These are phyloP conservation scores for Agapostemon virescens DNA, from an alignment of 2,888 invertebrate genomes.

Conservation along the genomic window DNA sequence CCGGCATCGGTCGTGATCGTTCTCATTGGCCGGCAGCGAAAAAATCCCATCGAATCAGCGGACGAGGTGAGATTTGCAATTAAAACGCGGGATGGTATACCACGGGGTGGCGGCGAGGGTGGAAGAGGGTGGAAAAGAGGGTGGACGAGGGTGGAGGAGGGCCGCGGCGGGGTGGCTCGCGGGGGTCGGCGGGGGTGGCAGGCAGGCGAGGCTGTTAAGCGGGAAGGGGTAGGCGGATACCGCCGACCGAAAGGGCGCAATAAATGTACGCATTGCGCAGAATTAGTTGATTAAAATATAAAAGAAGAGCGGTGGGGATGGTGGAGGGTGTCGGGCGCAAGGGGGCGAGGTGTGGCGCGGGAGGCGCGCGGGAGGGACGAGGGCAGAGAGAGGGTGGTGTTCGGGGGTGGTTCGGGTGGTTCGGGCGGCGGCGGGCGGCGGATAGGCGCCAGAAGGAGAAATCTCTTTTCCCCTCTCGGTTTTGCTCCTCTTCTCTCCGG, in stretches of 20 bases:
- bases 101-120: conserved; percentile 64
- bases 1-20: conserved; percentile 73
- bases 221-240: conserved; percentile 61
- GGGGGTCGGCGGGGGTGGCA: conserved; percentile 53
- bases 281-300: conserved; percentile 81
- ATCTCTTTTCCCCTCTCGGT: conserved; percentile 67
- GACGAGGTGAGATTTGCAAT: conserved; percentile 77
- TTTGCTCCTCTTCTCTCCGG: conserved; percentile 57
- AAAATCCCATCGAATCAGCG: conserved; percentile 79
- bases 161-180: conserved; percentile 27
- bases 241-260: conserved; percentile 74
- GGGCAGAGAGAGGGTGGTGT: conserved; percentile 40
- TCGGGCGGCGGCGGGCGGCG: conserved; percentile 57
- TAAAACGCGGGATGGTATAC: conserved; percentile 76
- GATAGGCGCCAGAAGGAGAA: conserved; percentile 72
- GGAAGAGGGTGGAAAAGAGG: conserved; percentile 53
- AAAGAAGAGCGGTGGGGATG: conserved; percentile 76
- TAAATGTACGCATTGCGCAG: conserved; percentile 80
- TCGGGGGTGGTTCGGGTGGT: conserved; percentile 35
- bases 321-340: conserved; percentile 53
- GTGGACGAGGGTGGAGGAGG: conserved; percentile 46
- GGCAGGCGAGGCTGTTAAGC: conserved; percentile 48
- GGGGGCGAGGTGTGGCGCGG: conserved; percentile 48
- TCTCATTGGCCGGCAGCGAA: conserved; percentile 77
- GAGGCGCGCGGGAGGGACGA: conserved; percentile 18